Evolutionary conservation across 2,113 vertebrate species (phyloP), one percentile per base, ranked within the genome.

Genomic region (Campylomormyrus tamandua): DNA sequence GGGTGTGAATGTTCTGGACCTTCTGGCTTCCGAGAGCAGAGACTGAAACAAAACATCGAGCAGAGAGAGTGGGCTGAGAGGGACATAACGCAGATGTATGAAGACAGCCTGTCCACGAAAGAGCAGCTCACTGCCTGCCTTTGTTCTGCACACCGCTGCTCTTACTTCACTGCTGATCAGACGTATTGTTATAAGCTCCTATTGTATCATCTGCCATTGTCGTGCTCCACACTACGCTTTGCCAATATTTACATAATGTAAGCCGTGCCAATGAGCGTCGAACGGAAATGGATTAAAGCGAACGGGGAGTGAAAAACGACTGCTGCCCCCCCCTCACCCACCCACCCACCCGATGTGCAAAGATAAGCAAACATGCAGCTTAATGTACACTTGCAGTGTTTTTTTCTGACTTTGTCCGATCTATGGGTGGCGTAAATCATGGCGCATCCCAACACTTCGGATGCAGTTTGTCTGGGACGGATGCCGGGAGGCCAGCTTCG

Each of bases 261-360:
- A 87, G 17, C 31, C 15, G n/a, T 35, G n/a, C 19, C 48, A 9
- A 4, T 87, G n/a, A 88, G 89, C 89, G 88, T 88, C 89, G 88
- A 77, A 87, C 56, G 90, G 91, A 90, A 91, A 91, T 87, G 92
- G 92, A 92, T 92, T 93, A 92, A 91, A 91, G 80, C 19, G 27
- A 87, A 19, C 3, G 24, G 53, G 83, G 88, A 89, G 88, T 27
- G 48, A 52, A 87, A 11, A 5, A 87, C 27, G 45, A 87, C 3
- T 35, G 50, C 39, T 35, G 24, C 13, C 49, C 48, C 84, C 35
- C 35, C 1, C 84, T 19, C 80, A 17, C 42, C 0, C 42, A 5
- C 70, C 11, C 13, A 0, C 3, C 10, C 83, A 84, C 7, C 83
- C n/a, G 39, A 53, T 56, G 50, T 52, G 50, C 27, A 87, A n/a